Evolutionary conservation across 2,888 invertebrate genomes (phyloP), one percentile per base, ranked within the genome.

Genomic region (Rhingia campestris): DNA sequence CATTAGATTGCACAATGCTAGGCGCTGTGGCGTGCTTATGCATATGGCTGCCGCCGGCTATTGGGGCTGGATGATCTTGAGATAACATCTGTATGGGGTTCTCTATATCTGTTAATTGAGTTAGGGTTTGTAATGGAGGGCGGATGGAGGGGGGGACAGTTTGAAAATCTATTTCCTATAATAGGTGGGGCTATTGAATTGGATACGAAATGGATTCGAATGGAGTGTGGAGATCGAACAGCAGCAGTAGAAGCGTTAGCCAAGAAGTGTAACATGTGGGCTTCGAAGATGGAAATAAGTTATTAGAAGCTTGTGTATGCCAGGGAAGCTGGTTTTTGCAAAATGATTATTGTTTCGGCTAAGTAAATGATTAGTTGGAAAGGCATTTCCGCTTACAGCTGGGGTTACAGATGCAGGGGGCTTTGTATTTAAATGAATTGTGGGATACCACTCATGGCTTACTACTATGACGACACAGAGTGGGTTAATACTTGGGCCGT

Each of bases 141-240:
- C 37, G 72, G 12, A 64, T 35, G 14, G 35, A 45, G 59, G 47
- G 51, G 63, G 33, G 22, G 22, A 22, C 22, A 22, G 32, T 70
- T 37, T 33, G 64, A 47, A 84, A 80, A 70, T 84, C 74, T 84
- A 80, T 84, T 84, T 84, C 84, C 84, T 84, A 49, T 41, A 80
- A 66, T 75, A 70, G 84, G 84, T 84, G 84, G 74, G 84, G 84
- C 64, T 64, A 80, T 84, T 69, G 80, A 66, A 84, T 84, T 84
- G 84, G 70, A 69, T 70, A 66, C 69, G 59, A 70, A 80, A 74
- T 84, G 74, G 43, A 80, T 70, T 80, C 70, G 47, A 84, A 79
- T 84, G 6, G 69, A 47, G 73, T 74, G 79, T 59, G 58, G 73
- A 67, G 66, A 56, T 59, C 22, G n/a, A 10, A 12, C 4, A 45